Base-by-base conservation (phyloP, 2,888 invertebrate species). In the Pristionchus fissidentatus region DNA sequence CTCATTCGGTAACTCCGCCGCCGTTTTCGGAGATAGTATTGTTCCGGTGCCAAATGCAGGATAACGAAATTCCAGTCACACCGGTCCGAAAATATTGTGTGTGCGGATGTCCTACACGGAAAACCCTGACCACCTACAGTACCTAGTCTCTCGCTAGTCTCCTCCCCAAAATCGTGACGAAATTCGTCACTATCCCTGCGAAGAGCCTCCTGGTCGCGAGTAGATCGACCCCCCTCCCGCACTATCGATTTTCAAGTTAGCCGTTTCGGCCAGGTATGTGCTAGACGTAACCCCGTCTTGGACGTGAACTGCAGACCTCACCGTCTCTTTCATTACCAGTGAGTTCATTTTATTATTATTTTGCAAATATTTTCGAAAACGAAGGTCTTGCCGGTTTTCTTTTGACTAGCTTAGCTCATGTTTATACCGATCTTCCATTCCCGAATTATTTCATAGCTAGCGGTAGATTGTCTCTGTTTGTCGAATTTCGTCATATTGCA, bases 241-340 rank as follows among this genome's bases (percentile, higher is more conserved):
- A 32, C 80, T 62, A 81, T 70, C 70, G 70, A 60, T 70, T 70
- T 70, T 32, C 10, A 29, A 46, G 7, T 26, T 15, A 22, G 46
- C 46, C 80, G 41, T 81, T 52, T 46, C 80, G 80, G 80, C 60
- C 62, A 81, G 80, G 60, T 81, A 81, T 81, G 80, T 46, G 62
- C 46, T 52, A 29, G 29, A 32, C 29, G 62, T 32, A n/a, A 62
- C 13, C 43, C 46, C 22, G 43, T 62, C 80, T 43, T 49, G 60
- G 62, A 60, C 62, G 38, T 35, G 62, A 60, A 35, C 29, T 29
- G 80, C 60, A 60, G 43, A 77, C 62, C 41, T n/a, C 57, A 1
- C 57, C 79, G 80, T 81, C 80, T 62, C 10, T 3, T 81, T 81
- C 62, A 43, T 46, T 35, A 38, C 62, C 60, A 55, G 80, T 81